Base-by-base conservation (phyloP, 1,140 invertebrate species). In the Eulimnadia texana region DNA sequence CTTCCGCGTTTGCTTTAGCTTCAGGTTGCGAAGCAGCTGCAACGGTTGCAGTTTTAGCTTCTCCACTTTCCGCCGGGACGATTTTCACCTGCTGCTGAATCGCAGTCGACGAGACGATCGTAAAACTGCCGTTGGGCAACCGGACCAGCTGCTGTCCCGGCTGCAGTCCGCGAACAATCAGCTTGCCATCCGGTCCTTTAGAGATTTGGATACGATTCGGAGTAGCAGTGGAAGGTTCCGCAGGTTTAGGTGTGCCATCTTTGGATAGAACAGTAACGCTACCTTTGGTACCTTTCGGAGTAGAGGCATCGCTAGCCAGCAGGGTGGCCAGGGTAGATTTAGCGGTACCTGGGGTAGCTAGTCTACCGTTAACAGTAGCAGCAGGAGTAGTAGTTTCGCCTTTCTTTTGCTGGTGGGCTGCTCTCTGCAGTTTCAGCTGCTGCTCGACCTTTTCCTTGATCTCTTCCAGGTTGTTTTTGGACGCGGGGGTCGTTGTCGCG, bases 101-200 rank as follows among this genome's bases (percentile, higher is more conserved):
- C 47, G 72, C 52, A 57, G 73, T 69, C 20, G 80, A 80, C 42
- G 82, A 86, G 20, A 93, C 77, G 2, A 95, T 84, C 68, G 96
- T 92, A 28, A 96, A 74, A 72, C 93, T 90, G 0, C 93, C 93
- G 75, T 96, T 92, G 0, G 92, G 83, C 79, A 93, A 84, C 70
- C 94, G 88, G 23, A 95, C 83, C 24, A 95, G 75, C 67, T 95
- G 90, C 69, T 98, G 93, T n/a, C 92, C 90, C 52, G 90, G 87
- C 71, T 93, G 79, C 1, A 97, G 75, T 6, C 93, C 93, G 62
- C 88, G 80, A 2, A 96, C 90, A 71, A 92, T 90, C 0, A 96
- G 76, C 73, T 93, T 92, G 19, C 92, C 92, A 73, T 93, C 90
- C 0, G 88, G 84, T 0, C 84, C 83, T 67, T 89, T 83, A 65